Base-by-base conservation (phyloP, 2,113 vertebrate genomes). In the Bucco capensis region DNA sequence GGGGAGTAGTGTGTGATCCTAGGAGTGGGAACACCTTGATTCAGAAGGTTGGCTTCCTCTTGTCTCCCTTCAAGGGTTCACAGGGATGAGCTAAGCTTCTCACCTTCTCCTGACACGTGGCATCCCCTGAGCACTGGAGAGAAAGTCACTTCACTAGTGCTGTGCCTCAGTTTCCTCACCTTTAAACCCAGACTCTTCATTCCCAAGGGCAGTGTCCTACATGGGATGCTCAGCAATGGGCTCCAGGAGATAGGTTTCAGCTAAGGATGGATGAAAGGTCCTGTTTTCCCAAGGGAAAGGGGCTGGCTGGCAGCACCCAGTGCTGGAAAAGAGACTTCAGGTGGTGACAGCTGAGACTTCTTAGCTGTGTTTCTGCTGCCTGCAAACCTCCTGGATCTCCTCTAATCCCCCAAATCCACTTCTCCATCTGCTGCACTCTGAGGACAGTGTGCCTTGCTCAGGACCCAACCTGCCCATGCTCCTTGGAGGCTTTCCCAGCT, bases 391-490 rank as follows among this genome's bases (percentile, higher is more conserved):
- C 0, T 7, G 40, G 53, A 5, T 60, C 35, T 54, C 5, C 74
- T 19, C 3, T 14, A 9, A 35, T 18, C 6, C 10, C 74, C 80
- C 24, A 58, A 88, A 64, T n/a, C 67, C 35, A 8, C 31, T 28
- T 61, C 49, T n/a, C 83, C 30, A 5, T 13, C 56, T 14, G 37
- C 66, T n/a, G 33, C 33, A 7, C 10, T 0, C 12, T 3, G 35
- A 47, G 56, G 46, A 13, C 9, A 2, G 1, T n/a, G n/a, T n/a
- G 4, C 12, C 31, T 19, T 10, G 67, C 58, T 46, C 47, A 66
- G 50, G 10, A 12, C 14, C 37, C 9, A 8, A 14, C 40, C 30
- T 33, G 11, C 16, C 31, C 6, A 1, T 0, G 0, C 5, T 10
- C 49, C 33, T 9, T 8, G 16, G 33, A 5, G 1, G n/a, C 11